Evolutionary conservation across 2,113 vertebrate genomes (phyloP), one percentile per base, ranked within the genome.

Genomic region (Mastomys natalensis): DNA sequence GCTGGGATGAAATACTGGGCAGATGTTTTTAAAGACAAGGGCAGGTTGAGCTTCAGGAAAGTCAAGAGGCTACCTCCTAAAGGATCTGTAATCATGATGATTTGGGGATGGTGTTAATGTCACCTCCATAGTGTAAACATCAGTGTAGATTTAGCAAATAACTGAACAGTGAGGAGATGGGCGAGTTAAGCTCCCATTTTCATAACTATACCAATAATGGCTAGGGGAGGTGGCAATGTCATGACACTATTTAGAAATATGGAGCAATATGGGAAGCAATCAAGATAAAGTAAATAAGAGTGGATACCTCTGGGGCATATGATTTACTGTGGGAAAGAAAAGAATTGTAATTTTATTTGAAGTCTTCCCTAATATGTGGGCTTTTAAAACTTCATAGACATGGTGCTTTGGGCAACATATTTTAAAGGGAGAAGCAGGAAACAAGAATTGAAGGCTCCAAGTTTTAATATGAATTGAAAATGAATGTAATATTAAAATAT

Each of bases 31-130:
- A 73, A 76, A 66, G 48, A 74, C 5, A 80, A 53, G 93, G 40
- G 73, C 26, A 70, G 72, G 43, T 74, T 84, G 48, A 96, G 96
- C 81, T 95, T 55, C 62, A 90, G 78, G 74, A 91, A 84, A 95
- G 93, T 74, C 45, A 78, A n/a, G 72, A 94, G 45, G 7, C 51
- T 85, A 11, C 17, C 22, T 22, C 73, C 81, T 53, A 90, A 93
- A 40, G 24, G n/a, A 89, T 77, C 40, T 45, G 9, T 13, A 74
- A 74, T 78, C 19, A 77, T 6, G 40, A 70, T 26, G 17, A 66
- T 7, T 11, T 82, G 4, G 73, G 45, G 76, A 12, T 5, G 77
- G 19, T 17, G 37, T 16, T 70, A n/a, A 24, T 7, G 4, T 22
- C 51, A 81, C 29, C 64, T 43, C 72, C 72, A 86, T 73, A n/a